phyloP scores from a whole-genome alignment of 2,113 vertebrate species.

The Hippoglossus stenolepis region DNA sequence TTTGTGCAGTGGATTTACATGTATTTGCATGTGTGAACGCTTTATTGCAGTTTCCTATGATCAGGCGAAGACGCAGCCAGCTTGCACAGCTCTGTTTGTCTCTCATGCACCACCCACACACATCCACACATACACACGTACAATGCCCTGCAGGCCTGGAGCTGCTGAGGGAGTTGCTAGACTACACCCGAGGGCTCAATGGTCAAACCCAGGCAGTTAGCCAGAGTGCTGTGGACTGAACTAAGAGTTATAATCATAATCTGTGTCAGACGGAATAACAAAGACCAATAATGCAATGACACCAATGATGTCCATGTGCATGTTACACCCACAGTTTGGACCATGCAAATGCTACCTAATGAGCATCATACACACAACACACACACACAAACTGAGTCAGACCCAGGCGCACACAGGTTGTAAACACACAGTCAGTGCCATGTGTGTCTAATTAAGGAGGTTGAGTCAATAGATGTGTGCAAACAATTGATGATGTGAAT shows the following conservation, averaged over 20 bases:
- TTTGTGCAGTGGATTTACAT: background rate
- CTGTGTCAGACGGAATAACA: conserved; percentile 20
- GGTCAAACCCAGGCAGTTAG: conserved; percentile 59
- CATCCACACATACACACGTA: conserved; percentile 7
- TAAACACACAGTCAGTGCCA: conserved; percentile 9
- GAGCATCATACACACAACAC: background rate
- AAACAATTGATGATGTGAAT: conserved; percentile 46
- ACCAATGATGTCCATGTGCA: background rate
- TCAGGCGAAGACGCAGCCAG: conserved; percentile 11
- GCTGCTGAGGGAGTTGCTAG: conserved; percentile 29
- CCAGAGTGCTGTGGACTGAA: conserved; percentile 40
- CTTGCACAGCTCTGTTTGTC: conserved; percentile 7
- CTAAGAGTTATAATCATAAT: conserved; percentile 41
- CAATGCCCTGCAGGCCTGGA: conserved; percentile 26
- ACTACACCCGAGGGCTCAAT: conserved; percentile 51
- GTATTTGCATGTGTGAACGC: background rate
- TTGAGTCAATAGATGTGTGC: conserved; percentile 28
- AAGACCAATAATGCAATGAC: background rate
- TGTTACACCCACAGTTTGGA: conserved; percentile 17
- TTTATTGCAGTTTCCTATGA: background rate
- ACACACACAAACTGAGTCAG: conserved; percentile 17
- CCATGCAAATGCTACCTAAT: background rate
- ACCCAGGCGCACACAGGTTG: conserved; percentile 7
- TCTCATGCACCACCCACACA: conserved; percentile 7
- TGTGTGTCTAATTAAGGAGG: conserved; percentile 42